Conservation (phyloP, 2,113 vertebrate genomes). For the Crotalus viridis region DNA sequence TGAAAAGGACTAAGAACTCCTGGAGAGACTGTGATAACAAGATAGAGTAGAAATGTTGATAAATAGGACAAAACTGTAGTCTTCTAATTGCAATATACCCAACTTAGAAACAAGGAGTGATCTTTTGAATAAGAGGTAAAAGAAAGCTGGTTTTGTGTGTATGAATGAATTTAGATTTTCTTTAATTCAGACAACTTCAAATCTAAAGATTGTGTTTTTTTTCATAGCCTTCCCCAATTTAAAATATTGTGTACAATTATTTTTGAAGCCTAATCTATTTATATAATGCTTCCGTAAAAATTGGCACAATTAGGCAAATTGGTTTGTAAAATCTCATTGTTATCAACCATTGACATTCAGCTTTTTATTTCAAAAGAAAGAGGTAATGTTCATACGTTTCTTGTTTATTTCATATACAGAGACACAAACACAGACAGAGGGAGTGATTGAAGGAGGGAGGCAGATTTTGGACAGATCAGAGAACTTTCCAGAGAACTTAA, state of each 20-base stretch:
- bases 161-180: background rate
- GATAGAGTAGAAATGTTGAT: constrained; percentile 13
- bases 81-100: constrained; percentile 21
- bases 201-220: background rate
- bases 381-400: background rate
- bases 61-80: background rate
- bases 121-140: background rate
- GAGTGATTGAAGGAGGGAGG: too few species aligned
- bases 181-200: background rate
- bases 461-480: background rate
- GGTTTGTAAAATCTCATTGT: background rate
- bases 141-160: background rate
- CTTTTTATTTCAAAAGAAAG: background rate
- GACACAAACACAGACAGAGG: too few species aligned
- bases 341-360: background rate
- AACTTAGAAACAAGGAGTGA: background rate
- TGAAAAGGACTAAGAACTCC: constrained; percentile 7
- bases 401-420: background rate
- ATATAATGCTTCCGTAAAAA: background rate
- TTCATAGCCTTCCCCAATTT: background rate
- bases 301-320: background rate
- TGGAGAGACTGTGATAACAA: constrained; percentile 11
- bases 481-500: background rate
- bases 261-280: background rate
- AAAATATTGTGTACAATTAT: background rate